These are phyloP conservation scores for Girardinichthys multiradiatus DNA, from an alignment of 2,113 vertebrate species.

Conservation along the genomic window DNA sequence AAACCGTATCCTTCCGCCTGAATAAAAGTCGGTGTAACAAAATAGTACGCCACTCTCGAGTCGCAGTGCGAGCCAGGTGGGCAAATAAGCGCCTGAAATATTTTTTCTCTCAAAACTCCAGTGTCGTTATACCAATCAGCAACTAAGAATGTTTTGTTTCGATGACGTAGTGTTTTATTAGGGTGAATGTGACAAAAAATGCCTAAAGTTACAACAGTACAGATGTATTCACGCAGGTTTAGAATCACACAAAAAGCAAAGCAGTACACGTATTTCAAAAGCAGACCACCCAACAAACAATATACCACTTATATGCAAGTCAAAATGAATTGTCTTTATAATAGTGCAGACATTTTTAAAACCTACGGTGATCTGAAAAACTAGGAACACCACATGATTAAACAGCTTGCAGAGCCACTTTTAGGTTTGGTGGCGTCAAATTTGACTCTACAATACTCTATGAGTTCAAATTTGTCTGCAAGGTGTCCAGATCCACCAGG, in stretches of 20 bases:
- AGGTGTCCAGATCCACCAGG: neutral
- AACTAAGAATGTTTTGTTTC: too few species aligned
- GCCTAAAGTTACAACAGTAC: too few species aligned
- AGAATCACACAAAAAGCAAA: neutral
- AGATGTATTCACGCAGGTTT: too few species aligned
- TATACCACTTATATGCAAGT: too few species aligned
- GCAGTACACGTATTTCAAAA: neutral
- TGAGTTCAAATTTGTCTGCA: neutral
- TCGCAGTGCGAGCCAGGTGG: neutral
- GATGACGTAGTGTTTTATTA: too few species aligned
- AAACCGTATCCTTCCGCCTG: constrained; percentile 83
- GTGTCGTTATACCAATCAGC: too few species aligned
- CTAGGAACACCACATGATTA: neutral
- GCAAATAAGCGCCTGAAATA: neutral
- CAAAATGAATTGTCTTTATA: too few species aligned
- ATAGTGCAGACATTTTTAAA: neutral
- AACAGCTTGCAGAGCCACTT: neutral
- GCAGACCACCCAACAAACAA: too few species aligned
- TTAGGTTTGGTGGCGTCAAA: neutral
- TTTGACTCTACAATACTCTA: too few species aligned
- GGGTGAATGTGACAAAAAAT: too few species aligned
- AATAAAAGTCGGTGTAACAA: constrained; percentile 73
- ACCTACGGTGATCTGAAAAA: neutral
- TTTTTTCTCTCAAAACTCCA: neutral
- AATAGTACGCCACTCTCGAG: constrained; percentile 55